A percentile compares a stretch with the other conserved stretches of the same genome.
Evolutionary conservation across 2,888 invertebrate species (phyloP).

Genomic region (Tinea semifulvella): DNA sequence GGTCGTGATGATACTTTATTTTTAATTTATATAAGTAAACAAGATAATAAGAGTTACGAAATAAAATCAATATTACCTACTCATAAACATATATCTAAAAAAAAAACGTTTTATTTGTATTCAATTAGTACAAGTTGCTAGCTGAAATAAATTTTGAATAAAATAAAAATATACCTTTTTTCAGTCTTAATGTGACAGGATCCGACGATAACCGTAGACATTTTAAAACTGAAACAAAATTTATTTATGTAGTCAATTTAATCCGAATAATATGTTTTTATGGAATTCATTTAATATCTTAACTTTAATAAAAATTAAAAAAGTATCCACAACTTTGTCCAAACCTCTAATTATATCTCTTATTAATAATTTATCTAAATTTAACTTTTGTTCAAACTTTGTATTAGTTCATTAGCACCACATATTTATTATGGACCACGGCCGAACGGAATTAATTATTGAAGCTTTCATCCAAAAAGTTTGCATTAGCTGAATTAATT

Average conservation of each 20-base stretch:
- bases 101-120: too few relatives aligned
- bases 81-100: too few relatives aligned
- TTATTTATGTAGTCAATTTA: too few relatives aligned
- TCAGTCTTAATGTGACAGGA: constrained; percentile 89
- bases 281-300: too few relatives aligned
- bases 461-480: not conserved
- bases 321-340: not conserved
- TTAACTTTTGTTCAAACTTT: constrained; percentile 1
- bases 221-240: constrained; percentile 84
- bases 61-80: too few relatives aligned
- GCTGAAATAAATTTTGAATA: constrained; percentile 7
- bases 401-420: not conserved
- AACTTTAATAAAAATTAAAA: not conserved
- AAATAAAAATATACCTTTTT: constrained; percentile 77
- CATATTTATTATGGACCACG: not conserved
- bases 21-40: too few relatives aligned
- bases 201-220: constrained; percentile 91
- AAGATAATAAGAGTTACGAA: too few relatives aligned
- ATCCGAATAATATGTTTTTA: too few relatives aligned
- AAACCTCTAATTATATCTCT: not conserved
- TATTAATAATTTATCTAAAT: constrained; percentile 1
- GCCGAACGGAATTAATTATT: not conserved
- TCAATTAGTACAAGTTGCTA: not conserved
- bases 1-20: too few relatives aligned
- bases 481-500: too few relatives aligned